Base-by-base conservation (phyloP, 2,888 invertebrate species). In the Saturnia japonica region DNA sequence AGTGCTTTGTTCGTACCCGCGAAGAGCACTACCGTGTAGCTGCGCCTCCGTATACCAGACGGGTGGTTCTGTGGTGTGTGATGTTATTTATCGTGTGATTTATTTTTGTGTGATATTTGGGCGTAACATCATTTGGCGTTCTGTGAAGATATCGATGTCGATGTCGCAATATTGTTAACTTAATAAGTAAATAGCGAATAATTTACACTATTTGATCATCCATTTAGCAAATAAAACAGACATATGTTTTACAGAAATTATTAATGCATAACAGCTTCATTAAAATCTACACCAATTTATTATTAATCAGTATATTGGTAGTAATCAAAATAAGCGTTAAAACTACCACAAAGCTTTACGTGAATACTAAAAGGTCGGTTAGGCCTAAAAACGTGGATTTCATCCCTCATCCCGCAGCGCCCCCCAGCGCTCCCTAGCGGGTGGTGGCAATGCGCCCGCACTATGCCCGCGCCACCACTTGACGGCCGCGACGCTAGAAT, bases 321-420 rank as follows among this genome's bases (percentile, higher is more conserved):
- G 51, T 70, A 67, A 70, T 70, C 67, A 72, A 77, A 80, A 80
- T 76, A 84, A 79, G 81, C 75, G 77, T 78, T 79, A 79, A 86
- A 86, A 80, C 83, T 80, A 80, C 81, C 83, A 80, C 84, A 85
- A 83, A 83, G 83, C 84, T 85, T 74, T 80, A 87, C 86, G 85
- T 86, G 89, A 82, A 85, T 89, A 84, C 91, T 90, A 91, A 92
- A 92, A 90, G 88, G 85, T 84, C 81, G 82, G 89, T 89, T 84
- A 91, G 92, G 92, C 93, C 92, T 91, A 92, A 93, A 93, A 93
- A 93, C 89, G 89, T 82, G 87, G 78, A 87, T 90, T 90, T 89
- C 86, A 79, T 83, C 85, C 85, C 85, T 86, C 85, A 84, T 82
- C 82, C 85, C 80, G 74, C 80, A 76, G 34, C 34, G 34, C 34